Evolutionary conservation across 2,888 invertebrate species (phyloP), one percentile per base, ranked within the genome.

Genomic region (Limnephilus lunatus): DNA sequence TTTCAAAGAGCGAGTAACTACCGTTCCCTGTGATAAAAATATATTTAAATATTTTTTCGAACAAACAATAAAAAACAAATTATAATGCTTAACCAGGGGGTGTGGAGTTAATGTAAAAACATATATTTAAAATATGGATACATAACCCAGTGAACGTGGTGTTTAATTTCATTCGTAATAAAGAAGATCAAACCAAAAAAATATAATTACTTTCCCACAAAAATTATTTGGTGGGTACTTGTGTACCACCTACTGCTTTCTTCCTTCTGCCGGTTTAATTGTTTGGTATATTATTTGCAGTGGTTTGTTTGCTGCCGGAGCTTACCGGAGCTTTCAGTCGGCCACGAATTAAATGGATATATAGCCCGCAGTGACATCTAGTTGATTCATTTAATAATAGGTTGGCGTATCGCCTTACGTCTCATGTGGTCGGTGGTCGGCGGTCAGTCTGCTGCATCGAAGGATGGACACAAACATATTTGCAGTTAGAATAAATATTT

Each of bases 361-460:
- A 82, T 90, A 32, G 90, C 92, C 92, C 30, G 35, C 80, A 92
- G 92, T 92, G 92, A 92, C 92, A 92, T 90, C 92, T 92, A 86
- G 92, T 92, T 90, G 86, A 92, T 92, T 90, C 86, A 92, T 90
- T 90, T 92, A 92, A 92, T 92, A 90, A 92, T 90, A 90, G 92
- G 89, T 85, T 35, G 68, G 39, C 48, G 86, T 44, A 86, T 44
- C 39, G 86, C 86, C 86, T 44, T 86, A 44, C 44, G 30, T 86
- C 68, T 68, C 68, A 68, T 68, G 68, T 68, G 68, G 68, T 68
- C n/a, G 68, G 7, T 68, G 9, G 68, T 68, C 25, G 25, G 53
- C 19, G 15, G 44, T 44, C 44, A 12, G 48, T 53, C 4, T 2
- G 68, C 68, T 68, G 68, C 68, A 68, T n/a, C n/a, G 25, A 5